Conservation (phyloP, 1,140 invertebrate species). For the Metaphire vulgaris region DNA sequence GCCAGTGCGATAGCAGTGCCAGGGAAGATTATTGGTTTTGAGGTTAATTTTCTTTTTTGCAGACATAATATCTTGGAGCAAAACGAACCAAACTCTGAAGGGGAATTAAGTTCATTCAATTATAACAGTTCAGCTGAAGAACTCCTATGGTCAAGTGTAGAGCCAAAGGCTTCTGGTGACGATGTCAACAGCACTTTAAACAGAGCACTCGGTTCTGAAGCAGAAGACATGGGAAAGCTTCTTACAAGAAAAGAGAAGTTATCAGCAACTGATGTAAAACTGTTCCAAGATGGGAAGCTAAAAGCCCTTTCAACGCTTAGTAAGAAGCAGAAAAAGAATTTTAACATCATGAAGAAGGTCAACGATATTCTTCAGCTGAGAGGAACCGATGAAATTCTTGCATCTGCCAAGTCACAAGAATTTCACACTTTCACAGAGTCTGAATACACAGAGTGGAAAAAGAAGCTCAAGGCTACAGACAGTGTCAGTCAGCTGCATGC, state of each 20-base stretch:
- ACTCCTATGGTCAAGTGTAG: no score
- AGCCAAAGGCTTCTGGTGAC: no score
- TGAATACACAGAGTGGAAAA: not conserved
- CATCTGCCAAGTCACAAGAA: not conserved
- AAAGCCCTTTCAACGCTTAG: not conserved
- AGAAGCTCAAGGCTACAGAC: not conserved
- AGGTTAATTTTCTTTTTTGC: no score
- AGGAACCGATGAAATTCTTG: not conserved
- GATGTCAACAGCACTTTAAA: no score
- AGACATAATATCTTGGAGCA: no score
- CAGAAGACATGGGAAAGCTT: not conserved
- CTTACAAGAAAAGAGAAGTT: not conserved
- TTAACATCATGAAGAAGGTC: not conserved
- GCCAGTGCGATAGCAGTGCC: no score
- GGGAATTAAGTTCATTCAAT: no score
- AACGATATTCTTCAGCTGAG: not conserved
- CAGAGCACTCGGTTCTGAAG: not conserved
- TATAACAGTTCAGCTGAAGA: no score
- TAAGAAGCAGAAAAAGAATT: not conserved
- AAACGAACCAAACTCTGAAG: no score
- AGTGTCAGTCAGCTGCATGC: not conserved
- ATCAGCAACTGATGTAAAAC: not conserved
- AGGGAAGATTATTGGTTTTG: no score
- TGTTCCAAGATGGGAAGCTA: not conserved
- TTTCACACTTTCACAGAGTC: not conserved